These are phyloP conservation scores for Dinomys branickii DNA, from an alignment of 2,113 vertebrate species.

Conservation along the genomic window DNA sequence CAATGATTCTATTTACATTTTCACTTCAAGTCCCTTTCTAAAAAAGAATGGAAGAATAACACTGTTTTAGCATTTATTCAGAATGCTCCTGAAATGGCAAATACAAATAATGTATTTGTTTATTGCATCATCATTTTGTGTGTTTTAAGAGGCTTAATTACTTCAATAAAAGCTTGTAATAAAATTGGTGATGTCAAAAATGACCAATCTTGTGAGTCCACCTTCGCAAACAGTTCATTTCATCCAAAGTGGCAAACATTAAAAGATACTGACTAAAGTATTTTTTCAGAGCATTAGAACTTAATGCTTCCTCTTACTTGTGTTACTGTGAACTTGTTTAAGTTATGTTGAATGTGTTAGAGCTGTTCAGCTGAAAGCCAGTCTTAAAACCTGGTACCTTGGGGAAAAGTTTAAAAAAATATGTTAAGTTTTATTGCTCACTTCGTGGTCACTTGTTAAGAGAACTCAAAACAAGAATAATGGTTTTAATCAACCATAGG, in stretches of 20 bases:
- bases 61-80: background rate
- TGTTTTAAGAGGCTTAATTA: background rate
- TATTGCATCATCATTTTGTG: background rate
- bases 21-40: background rate
- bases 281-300: background rate
- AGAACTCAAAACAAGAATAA: constrained; percentile 63
- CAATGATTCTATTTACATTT: background rate
- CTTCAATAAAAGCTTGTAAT: background rate
- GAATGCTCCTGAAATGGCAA: background rate
- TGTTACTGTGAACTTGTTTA: background rate
- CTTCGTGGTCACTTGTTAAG: constrained; percentile 27
- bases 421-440: background rate
- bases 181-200: background rate
- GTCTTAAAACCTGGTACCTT: constrained; percentile 3
- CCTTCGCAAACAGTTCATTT: background rate
- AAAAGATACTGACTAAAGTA: background rate
- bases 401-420: background rate
- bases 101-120: background rate
- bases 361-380: constrained; percentile 18
- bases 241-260: background rate
- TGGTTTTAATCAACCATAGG: constrained; percentile 57
- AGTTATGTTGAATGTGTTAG: background rate
- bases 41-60: background rate
- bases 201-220: background rate
- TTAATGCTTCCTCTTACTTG: background rate